Evolutionary conservation across 2,113 vertebrate genomes (phyloP), one percentile per base, ranked within the genome.

Genomic region (Thymallus thymallus): DNA sequence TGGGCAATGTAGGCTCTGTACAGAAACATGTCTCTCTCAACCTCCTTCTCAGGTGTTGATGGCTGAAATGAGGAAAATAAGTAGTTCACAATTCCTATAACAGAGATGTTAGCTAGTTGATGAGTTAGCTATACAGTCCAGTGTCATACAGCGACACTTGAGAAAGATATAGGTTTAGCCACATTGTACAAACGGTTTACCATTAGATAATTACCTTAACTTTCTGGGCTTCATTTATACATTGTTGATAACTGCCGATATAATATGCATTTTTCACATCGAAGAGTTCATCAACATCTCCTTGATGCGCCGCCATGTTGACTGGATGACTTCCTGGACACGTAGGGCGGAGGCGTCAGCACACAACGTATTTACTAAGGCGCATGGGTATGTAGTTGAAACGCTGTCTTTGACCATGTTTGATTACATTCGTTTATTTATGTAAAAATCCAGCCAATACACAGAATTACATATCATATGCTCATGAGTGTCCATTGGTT

Each of bases 201-300:
- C n/a, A 23, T 12, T 1, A 12, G 10, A 26, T 18, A 74, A 77
- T 45, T 66, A 96, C 96, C 96, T 97, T 98, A 73, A 95, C 93
- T 3, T 96, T 95, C 90, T 98, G 97, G 0, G 97, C 94, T 85
- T 99, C 96, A 48, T 98, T 99, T 67, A 99, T 98, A 76, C 97
- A 97, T 24, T 96, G 94, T 68, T 99, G 97, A 89, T 94, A 98
- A 80, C 95, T 96, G 20, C 97, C 96, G 20, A 98, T 98, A 76
- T 98, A 99, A 90, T 96, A 98, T 0, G 90, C 94, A 85, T 97
- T 98, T 88, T 95, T 94, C 2, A 97, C 94, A 73, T 98, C 97
- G 80, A 98, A 98, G 1, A 98, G 92, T 71, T 96, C 96, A 13
- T 98, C 97, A 5, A 93, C 91, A 2, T 96, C 96, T 0, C 88